phyloP scores from a whole-genome alignment of 2,888 invertebrate species.

The Cephus nigrinus region DNA sequence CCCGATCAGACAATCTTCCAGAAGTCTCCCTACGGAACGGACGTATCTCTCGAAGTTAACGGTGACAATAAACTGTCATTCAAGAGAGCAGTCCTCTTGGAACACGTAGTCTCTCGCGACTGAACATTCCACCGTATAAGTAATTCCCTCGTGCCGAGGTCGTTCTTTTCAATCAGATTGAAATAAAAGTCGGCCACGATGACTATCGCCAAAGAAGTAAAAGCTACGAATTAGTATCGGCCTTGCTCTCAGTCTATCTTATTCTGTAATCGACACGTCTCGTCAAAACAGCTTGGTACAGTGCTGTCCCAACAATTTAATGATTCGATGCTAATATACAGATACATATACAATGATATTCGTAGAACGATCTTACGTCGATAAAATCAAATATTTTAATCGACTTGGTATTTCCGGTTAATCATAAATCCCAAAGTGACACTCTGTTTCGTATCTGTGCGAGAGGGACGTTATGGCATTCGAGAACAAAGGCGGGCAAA shows the following conservation, averaged over 20 bases:
- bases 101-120: neutral
- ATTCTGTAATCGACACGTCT: neutral
- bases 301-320: neutral
- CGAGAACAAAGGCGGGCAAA: neutral
- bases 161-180: neutral
- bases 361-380: neutral
- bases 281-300: neutral
- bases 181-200: neutral
- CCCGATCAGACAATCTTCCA: neutral
- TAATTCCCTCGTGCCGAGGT: neutral
- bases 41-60: neutral
- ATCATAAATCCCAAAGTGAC: neutral
- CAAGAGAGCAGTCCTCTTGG: neutral
- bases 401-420: neutral
- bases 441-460: neutral
- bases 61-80: neutral
- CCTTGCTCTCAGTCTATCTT: neutral
- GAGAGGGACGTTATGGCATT: neutral
- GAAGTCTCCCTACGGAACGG: neutral
- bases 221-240: neutral
- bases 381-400: neutral
- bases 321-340: neutral
- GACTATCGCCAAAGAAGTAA: neutral
- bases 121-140: neutral
- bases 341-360: neutral